Conservation (phyloP, 2,888 invertebrate species). For the Phania funesta region DNA sequence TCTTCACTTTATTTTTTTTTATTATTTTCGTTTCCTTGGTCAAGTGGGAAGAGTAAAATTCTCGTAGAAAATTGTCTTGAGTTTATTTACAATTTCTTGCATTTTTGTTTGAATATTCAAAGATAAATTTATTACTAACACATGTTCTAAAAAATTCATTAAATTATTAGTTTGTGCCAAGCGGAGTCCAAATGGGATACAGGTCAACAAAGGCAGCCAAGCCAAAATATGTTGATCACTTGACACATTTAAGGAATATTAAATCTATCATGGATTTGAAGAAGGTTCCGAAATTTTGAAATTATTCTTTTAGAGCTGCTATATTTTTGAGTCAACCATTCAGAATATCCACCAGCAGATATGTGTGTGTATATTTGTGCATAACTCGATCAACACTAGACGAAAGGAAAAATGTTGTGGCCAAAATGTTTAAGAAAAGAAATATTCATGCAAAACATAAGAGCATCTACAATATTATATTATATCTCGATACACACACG, state of each 20-base stretch:
- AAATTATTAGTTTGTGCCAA: conserved; percentile 54
- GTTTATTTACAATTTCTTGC: conserved; percentile 25
- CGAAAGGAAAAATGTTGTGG: conserved; percentile 6
- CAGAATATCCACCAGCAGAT: neutral
- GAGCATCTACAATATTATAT: neutral
- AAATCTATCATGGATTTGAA: neutral
- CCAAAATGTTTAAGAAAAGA: conserved; percentile 44
- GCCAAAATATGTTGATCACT: neutral
- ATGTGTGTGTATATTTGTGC: too few relatives aligned
- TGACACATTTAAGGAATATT: neutral
- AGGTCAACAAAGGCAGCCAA: conserved; percentile 7
- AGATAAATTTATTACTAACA: conserved; percentile 52
- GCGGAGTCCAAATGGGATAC: conserved; percentile 3
- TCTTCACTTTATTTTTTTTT: too few relatives aligned
- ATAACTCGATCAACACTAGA: neutral
- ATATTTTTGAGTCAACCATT: too few relatives aligned
- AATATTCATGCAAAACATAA: conserved; percentile 4
- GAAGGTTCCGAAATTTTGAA: neutral
- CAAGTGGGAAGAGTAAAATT: neutral
- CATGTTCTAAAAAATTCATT: conserved; percentile 57
- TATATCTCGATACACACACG: neutral
- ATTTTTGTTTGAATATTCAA: conserved; percentile 16
- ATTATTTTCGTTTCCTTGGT: too few relatives aligned
- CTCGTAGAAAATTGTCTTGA: neutral
- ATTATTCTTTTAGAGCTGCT: too few relatives aligned